A percentile compares a stretch with the other conserved stretches of the same genome.
These are phyloP conservation scores for Apodemia mormo DNA, from an alignment of 2,888 invertebrate species.

Conservation along the genomic window DNA sequence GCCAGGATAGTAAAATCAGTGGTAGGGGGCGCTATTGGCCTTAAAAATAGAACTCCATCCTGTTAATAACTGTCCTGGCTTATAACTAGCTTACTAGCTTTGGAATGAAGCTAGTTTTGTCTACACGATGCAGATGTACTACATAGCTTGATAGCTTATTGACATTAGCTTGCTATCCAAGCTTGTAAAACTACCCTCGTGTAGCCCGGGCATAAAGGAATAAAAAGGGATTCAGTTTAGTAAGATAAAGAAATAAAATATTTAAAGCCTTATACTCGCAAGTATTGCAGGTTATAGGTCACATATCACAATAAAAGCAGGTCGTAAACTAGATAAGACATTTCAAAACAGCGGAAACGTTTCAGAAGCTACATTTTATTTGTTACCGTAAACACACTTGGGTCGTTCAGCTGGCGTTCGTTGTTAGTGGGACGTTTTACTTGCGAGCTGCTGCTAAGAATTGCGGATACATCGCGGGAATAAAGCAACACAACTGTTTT, in stretches of 20 bases:
- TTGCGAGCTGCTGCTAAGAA: neutral
- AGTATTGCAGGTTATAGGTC: neutral
- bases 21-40: too few species aligned
- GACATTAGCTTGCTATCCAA: slow-evolving; percentile 24
- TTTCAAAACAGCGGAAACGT: slow-evolving; percentile 5
- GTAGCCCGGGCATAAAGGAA: too few species aligned
- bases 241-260: too few species aligned
- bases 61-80: slow-evolving; percentile 26
- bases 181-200: slow-evolving; percentile 12
- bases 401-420: slow-evolving; percentile 3
- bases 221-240: too few species aligned
- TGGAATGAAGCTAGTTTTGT: slow-evolving; percentile 27
- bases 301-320: slow-evolving; percentile 6
- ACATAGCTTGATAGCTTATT: slow-evolving; percentile 19
- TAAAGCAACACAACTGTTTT: neutral
- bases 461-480: neutral
- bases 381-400: slow-evolving; percentile 9
- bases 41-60: too few species aligned
- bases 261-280: too few species aligned
- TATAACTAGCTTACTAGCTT: slow-evolving; percentile 6
- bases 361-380: slow-evolving; percentile 13
- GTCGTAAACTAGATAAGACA: slow-evolving; percentile 9
- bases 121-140: slow-evolving; percentile 27
- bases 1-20: too few species aligned
- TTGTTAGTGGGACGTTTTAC: neutral